Evolutionary conservation across 2,113 vertebrate species (phyloP).

Genomic region (Hystrix brachyura): DNA sequence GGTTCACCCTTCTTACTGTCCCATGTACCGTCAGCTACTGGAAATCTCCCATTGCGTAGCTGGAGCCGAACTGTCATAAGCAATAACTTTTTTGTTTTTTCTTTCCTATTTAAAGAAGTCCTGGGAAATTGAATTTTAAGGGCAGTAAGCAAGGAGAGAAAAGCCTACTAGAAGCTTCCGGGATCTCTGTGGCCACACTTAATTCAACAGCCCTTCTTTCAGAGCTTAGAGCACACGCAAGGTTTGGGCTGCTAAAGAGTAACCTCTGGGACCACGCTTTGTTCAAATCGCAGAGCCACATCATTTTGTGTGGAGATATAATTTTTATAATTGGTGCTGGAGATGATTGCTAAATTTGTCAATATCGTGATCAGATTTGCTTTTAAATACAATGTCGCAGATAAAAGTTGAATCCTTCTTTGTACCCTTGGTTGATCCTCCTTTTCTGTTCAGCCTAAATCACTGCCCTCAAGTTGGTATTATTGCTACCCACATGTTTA

Average conservation of each 20-base stretch:
- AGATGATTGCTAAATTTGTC: constrained; percentile 10
- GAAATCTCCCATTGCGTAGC: neutral
- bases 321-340: constrained; percentile 25
- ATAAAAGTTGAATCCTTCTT: neutral
- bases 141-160: neutral
- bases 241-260: neutral
- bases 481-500: neutral
- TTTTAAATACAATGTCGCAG: neutral
- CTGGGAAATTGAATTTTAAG: neutral
- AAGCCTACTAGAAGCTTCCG: accelerated
- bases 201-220: neutral
- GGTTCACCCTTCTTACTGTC: neutral
- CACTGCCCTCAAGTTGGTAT: neutral
- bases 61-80: neutral
- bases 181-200: accelerated
- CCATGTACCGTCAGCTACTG: neutral
- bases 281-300: neutral
- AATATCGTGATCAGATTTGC: neutral
- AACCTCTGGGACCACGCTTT: neutral
- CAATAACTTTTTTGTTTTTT: neutral
- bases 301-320: constrained; percentile 10
- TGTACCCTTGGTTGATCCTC: neutral
- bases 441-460: neutral
- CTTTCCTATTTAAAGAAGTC: neutral
- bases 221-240: neutral